Base-by-base conservation (phyloP, 1,140 invertebrate species). In the Drusus annulatus region DNA sequence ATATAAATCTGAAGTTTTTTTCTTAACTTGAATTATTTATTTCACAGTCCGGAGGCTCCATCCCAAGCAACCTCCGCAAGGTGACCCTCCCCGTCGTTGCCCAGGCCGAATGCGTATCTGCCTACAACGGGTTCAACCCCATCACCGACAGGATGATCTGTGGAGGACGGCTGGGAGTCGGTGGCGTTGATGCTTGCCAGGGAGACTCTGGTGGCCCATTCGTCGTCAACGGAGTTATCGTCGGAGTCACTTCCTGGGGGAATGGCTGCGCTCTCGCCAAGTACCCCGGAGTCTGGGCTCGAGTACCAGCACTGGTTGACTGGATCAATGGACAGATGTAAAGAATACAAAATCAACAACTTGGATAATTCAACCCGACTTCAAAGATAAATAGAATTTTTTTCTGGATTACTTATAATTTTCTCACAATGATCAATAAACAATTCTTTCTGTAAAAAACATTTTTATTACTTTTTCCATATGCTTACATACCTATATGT, bases 111-210 rank as follows among this genome's bases (percentile, higher is more conserved):
- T 91, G 90, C 79, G 84, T 84, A 19, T 52, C 79, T 0, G 80
- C 87, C 62, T 86, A 90, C 51, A 13, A 1, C 13, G 21, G 16
- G 4, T 56, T 62, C 23, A 80, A 80, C 15, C 73, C 84, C 3
- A 87, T 95, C 16, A 93, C 91, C 0, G 85, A 91, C 3, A 91
- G 91, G 21, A 94, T 94, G 92, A 85, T 94, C 3, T 95, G 94
- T 83, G 94, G 94, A 17, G 94, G 94, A 21, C 3, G 17, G 17
- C 0, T 78, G 5, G 58, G 45, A 3, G 62, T 17, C 4, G 86
- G 86, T 10, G 88, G 87, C 16, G 83, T 81, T 65, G 87, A 89
- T 80, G 86, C 87, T 68, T 89, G 88, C 73, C 86, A 86, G n/a
- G 88, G 91, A 25, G 92, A 93, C 83, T 93, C 92, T n/a, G 93